Percentiles rank a stretch among this genome's conserved stretches.
Evolutionary conservation across 2,113 vertebrate species (phyloP).

Genomic region (Melierax canorus): DNA sequence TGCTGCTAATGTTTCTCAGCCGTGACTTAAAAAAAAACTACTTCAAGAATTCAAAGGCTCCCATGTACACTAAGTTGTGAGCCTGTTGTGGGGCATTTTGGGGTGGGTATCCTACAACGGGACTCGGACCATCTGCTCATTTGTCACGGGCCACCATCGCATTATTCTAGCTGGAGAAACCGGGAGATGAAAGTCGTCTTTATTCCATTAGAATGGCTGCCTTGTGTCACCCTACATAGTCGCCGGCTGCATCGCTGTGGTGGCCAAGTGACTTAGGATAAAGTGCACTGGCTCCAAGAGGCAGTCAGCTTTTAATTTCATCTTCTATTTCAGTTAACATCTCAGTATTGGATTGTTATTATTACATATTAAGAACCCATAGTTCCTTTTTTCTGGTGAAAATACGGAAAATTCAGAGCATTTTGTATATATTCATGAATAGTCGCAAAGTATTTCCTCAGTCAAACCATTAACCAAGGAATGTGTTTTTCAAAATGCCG

Average conservation of each 20-base stretch:
- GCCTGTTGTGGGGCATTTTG: not conserved
- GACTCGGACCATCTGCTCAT: not conserved
- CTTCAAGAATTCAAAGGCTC: not conserved
- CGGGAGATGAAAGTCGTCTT: slow-evolving; percentile 1
- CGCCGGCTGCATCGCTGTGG: not conserved
- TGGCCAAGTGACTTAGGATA: not conserved
- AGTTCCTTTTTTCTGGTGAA: not conserved
- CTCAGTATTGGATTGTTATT: not conserved
- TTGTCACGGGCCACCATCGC: not conserved
- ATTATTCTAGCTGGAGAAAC: not conserved
- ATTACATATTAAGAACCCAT: not conserved
- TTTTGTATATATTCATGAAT: not conserved
- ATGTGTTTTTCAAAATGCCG: slow-evolving; percentile 4
- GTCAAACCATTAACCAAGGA: not conserved
- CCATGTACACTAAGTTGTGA: not conserved
- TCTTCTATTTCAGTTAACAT: not conserved
- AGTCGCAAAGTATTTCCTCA: not conserved
- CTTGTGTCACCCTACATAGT: not conserved
- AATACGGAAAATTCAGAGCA: not conserved
- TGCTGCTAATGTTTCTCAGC: not conserved
- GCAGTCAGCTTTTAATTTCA: not conserved
- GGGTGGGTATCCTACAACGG: not conserved
- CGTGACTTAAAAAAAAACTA: not conserved
- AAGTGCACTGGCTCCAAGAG: not conserved
- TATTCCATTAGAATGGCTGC: slow-evolving; percentile 20